Percentiles rank a stretch among this genome's conserved stretches.
Conservation (phyloP, 2,797 vertebrate species). For the Arrhamphus sclerolepis region DNA sequence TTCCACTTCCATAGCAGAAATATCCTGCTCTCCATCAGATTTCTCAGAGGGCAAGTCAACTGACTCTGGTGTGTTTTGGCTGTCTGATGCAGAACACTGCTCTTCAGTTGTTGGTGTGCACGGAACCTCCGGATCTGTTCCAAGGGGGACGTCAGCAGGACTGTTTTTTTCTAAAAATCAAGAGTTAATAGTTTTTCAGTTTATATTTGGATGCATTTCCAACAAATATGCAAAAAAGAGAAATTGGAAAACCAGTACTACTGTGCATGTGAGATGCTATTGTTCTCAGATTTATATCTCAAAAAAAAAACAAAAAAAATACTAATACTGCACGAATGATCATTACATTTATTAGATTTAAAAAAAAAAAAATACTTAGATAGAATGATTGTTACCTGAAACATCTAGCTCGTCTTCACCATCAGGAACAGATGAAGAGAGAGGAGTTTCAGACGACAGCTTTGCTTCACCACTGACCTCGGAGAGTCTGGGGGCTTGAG, state of each 20-base stretch:
- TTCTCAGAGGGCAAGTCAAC: slow-evolving; percentile 70
- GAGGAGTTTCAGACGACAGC: slow-evolving; percentile 53
- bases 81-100: slow-evolving; percentile 53
- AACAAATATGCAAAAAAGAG: neutral
- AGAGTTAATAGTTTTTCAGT: slow-evolving; percentile 7
- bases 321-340: neutral
- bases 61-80: slow-evolving; percentile 53
- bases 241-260: neutral
- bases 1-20: slow-evolving; percentile 87
- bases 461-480: slow-evolving; percentile 85
- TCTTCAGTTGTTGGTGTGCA: slow-evolving; percentile 42
- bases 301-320: no score
- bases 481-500: slow-evolving; percentile 90
- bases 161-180: slow-evolving; percentile 54
- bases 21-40: slow-evolving; percentile 81
- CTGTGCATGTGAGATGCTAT: neutral
- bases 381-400: slow-evolving; percentile 45
- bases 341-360: neutral
- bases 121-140: slow-evolving; percentile 49
- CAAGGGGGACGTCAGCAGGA: slow-evolving; percentile 42
- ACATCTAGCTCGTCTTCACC: slow-evolving; percentile 55
- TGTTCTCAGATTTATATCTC: no score
- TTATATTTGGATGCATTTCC: slow-evolving; percentile 18
- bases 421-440: slow-evolving; percentile 56
- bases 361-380: slow-evolving; percentile 10